Base-by-base conservation (phyloP, 2,797 vertebrate genomes). In the Psittacula derbiana region DNA sequence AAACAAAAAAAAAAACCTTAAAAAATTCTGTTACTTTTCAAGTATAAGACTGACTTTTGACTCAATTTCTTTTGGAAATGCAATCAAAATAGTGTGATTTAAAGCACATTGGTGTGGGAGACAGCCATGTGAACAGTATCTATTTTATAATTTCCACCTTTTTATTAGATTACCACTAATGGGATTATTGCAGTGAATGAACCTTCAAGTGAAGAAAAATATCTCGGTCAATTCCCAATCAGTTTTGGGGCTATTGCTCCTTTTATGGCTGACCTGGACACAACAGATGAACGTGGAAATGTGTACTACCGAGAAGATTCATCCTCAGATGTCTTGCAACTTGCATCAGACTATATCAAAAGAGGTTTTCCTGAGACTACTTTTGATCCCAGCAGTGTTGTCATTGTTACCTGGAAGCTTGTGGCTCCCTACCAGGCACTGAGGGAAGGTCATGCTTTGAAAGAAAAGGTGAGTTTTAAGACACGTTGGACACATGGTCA, bases 251-350 rank as follows among this genome's bases (percentile, higher is more conserved):
- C 98, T 80, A 97, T 99, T 5, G 98, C 98, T 14, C 98, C 98
- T 8, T 98, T 99, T 93, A 97, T 99, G 93, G 99, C 99, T 11
- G 98, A 99, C 94, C 95, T 99, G 96, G 99, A 99, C 97, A 99
- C 98, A 4, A 98, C 98, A 4, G 98, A 97, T 18, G 97, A 98
- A 23, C 95, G 36, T 30, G 99, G 99, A 57, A 98, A 98, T 80
- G 98, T 99, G 20, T 99, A 97, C 92, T 99, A 98, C 88, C 98
- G 99, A 27, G 98, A 99, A 97, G 99, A 99, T 91, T 95, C 97
- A 18, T 98, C 98, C 11, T 96, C 98, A 2, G 96, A 97, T 5
- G 44, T 97, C 47, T 94, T 98, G 69, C 98, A 89, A 1, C 97
- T 95, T 74, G 98, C 98, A 6, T 97, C 98, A 4, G 95, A 98